A percentile compares a stretch with the other conserved stretches of the same genome.
Evolutionary conservation across 2,888 invertebrate species (phyloP).

Genomic region (Drosophila robusta): DNA sequence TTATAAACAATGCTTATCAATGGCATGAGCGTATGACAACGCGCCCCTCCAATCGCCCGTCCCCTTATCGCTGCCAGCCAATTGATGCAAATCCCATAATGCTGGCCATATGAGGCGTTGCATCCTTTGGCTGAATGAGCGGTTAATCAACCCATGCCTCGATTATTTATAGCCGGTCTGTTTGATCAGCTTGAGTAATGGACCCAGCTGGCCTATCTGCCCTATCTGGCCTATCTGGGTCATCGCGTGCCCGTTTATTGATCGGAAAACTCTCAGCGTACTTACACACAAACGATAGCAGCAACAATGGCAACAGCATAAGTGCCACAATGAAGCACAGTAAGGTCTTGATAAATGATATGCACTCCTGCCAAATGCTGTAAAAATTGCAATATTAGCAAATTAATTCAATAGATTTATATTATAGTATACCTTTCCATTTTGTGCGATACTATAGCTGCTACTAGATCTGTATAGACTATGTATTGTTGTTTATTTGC

Average conservation of each 20-base stretch:
- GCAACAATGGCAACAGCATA: slow-evolving; percentile 77
- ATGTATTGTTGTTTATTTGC: slow-evolving; percentile 12
- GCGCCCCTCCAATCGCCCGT: not conserved
- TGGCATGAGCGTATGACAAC: slow-evolving; percentile 17
- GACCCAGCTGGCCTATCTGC: slow-evolving; percentile 4
- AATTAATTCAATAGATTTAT: not conserved
- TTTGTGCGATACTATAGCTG: slow-evolving; percentile 12
- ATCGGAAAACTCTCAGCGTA: slow-evolving; percentile 38
- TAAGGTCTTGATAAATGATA: slow-evolving; percentile 81
- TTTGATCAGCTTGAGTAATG: slow-evolving; percentile 55
- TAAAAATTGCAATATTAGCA: slow-evolving; percentile 25
- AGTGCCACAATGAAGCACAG: slow-evolving; percentile 81
- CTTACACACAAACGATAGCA: slow-evolving; percentile 84
- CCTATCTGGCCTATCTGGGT: slow-evolving; percentile 24
- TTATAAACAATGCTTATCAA: slow-evolving; percentile 61
- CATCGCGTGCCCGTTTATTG: slow-evolving; percentile 16
- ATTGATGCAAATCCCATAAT: slow-evolving; percentile 33
- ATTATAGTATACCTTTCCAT: slow-evolving; percentile 47
- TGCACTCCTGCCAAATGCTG: slow-evolving; percentile 80
- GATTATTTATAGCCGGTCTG: slow-evolving; percentile 64
- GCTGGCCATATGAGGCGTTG: slow-evolving; percentile 3
- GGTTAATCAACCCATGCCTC: slow-evolving; percentile 71
- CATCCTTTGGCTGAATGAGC: slow-evolving; percentile 57
- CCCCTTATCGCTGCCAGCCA: slow-evolving; percentile 8
- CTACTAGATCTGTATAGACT: slow-evolving; percentile 22